Conservation (phyloP, 2,888 invertebrate genomes). For the Nemoura dubitans region DNA sequence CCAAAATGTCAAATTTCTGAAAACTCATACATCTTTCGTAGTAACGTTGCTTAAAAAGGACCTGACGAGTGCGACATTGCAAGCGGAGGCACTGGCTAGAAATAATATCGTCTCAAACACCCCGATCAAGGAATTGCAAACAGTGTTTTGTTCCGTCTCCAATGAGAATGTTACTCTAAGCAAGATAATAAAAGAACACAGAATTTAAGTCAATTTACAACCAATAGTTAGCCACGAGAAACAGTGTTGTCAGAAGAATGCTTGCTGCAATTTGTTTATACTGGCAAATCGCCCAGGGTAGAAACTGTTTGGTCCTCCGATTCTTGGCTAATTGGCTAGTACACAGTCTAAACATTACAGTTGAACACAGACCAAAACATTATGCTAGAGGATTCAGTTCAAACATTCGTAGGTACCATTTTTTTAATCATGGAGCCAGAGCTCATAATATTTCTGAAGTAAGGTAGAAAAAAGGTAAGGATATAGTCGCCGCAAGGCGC, state of each 20-base stretch:
- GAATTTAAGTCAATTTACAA: constrained; percentile 4
- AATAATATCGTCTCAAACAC: not conserved
- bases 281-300: not conserved
- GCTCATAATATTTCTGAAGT: constrained; percentile 28
- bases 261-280: not conserved
- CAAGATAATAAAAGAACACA: not conserved
- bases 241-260: not conserved
- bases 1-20: not conserved
- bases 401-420: not conserved
- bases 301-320: not conserved
- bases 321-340: not conserved
- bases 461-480: constrained; percentile 50
- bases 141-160: not conserved
- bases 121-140: not conserved
- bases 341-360: constrained; percentile 7
- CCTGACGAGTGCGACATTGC: constrained; percentile 27
- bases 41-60: not conserved
- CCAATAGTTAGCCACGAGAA: not conserved
- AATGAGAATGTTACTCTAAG: not conserved
- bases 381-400: constrained; percentile 3
- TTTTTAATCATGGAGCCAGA: constrained; percentile 3
- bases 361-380: not conserved
- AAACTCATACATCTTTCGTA: not conserved
- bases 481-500: constrained; percentile 50
- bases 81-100: constrained; percentile 19